These are phyloP conservation scores for Anthopleura xanthogrammica DNA, from an alignment of 92 coral and sea anemone species.

Conservation along the genomic window DNA sequence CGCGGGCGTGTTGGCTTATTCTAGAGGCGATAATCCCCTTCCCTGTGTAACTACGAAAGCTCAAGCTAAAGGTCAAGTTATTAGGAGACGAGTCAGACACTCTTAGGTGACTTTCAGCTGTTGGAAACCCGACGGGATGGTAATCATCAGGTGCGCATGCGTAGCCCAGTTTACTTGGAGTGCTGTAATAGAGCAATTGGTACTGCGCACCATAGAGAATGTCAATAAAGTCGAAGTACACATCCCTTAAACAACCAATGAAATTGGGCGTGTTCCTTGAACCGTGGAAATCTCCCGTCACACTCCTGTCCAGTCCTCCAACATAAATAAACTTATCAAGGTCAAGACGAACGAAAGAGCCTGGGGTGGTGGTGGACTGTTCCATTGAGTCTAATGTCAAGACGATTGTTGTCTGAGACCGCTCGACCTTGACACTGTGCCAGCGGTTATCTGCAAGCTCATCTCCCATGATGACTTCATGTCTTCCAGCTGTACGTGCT, in stretches of 20 bases:
- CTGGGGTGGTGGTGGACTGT: constrained; percentile 39
- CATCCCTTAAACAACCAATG: constrained; percentile 76
- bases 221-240: constrained; percentile 62
- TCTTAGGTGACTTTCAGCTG: constrained; percentile 54
- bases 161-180: constrained; percentile 42
- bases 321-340: constrained; percentile 70
- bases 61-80: constrained; percentile 62
- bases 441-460: constrained; percentile 82
- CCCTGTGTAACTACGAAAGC: constrained; percentile 74
- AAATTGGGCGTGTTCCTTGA: constrained; percentile 54
- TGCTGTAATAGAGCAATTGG: constrained; percentile 36
- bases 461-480: constrained; percentile 66
- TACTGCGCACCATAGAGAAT: constrained; percentile 56
- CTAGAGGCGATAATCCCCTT: constrained; percentile 75
- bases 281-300: constrained; percentile 58
- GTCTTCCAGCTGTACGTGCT: constrained; percentile 35
- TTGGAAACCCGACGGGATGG: constrained; percentile 70
- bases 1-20: constrained; percentile 47
- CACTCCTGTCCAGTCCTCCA: constrained; percentile 76
- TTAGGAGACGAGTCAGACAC: constrained; percentile 48
- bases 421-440: constrained; percentile 68
- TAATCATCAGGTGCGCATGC: constrained; percentile 52
- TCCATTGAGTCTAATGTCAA: constrained; percentile 46
- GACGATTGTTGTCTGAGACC: constrained; percentile 33
- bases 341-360: constrained; percentile 56